These are phyloP conservation scores for Apaloderma vittatum DNA, from an alignment of 2,113 vertebrate species.

Conservation along the genomic window DNA sequence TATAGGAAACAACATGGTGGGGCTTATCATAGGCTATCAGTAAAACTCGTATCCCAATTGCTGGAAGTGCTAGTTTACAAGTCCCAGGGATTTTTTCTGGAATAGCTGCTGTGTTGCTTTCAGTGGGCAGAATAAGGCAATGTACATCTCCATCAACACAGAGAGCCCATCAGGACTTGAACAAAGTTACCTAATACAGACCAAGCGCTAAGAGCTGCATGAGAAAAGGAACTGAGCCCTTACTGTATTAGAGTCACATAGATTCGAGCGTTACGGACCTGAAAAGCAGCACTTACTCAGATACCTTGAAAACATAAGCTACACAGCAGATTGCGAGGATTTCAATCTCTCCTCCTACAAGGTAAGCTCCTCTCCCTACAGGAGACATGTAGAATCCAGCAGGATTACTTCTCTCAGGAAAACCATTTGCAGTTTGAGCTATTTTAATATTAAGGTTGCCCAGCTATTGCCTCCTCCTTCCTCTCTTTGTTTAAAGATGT, in stretches of 20 bases:
- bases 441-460: neutral
- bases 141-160: neutral
- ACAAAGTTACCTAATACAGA: neutral
- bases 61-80: neutral
- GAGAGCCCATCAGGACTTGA: neutral
- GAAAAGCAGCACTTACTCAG: neutral
- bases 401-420: neutral
- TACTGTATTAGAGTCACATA: neutral
- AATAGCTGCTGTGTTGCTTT: neutral
- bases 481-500: conserved; percentile 39
- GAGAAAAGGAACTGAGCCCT: neutral
- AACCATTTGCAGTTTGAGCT: neutral
- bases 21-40: neutral
- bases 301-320: neutral
- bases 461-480: conserved; percentile 37
- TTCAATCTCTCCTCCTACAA: neutral
- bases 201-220: neutral
- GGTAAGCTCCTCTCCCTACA: neutral
- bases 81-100: neutral
- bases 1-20: accelerated
- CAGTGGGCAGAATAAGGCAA: neutral
- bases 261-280: neutral
- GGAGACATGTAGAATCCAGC: neutral
- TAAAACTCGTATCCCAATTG: neutral
- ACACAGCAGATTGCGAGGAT: neutral